These are phyloP conservation scores for Penaeus japonicus DNA, from an alignment of 1,140 invertebrate species.

Conservation along the genomic window DNA sequence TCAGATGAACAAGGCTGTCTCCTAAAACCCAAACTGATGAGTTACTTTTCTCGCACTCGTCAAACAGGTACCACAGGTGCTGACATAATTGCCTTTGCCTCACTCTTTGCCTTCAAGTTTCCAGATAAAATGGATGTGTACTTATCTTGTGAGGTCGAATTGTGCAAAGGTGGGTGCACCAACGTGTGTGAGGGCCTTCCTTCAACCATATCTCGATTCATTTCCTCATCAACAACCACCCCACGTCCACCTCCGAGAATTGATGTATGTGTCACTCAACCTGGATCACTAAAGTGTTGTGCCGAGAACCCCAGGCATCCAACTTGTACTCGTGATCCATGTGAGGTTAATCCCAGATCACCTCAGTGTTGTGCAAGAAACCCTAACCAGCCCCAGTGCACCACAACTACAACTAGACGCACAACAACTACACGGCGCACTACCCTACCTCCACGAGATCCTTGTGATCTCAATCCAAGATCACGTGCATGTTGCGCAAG, in stretches of 20 bases:
- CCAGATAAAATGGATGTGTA: conserved; percentile 86
- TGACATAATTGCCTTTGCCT: conserved; percentile 80
- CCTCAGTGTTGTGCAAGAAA: conserved; percentile 36
- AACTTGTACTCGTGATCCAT: conserved; percentile 14
- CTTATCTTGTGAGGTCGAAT: conserved; percentile 83
- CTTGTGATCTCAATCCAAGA: not conserved
- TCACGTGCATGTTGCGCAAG: not conserved
- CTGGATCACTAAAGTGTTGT: conserved; percentile 18
- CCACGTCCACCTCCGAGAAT: not conserved
- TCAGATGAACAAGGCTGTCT: conserved; percentile 73
- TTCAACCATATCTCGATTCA: not conserved
- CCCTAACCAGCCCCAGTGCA: conserved; percentile 20
- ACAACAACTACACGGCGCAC: conserved; percentile 22
- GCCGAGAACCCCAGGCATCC: not conserved
- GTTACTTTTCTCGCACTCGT: conserved; percentile 80
- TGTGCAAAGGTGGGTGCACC: conserved; percentile 74
- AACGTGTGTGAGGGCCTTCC: conserved; percentile 17
- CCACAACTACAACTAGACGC: conserved; percentile 20
- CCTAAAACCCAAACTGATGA: conserved; percentile 82
- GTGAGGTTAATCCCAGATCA: conserved; percentile 17
- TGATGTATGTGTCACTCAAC: conserved; percentile 19
- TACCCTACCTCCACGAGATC: conserved; percentile 4
- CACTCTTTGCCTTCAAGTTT: conserved; percentile 84
- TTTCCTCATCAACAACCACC: not conserved
- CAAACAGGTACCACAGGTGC: conserved; percentile 78